These are phyloP conservation scores for Diadophis punctatus DNA, from an alignment of 2,113 vertebrate species.

Conservation along the genomic window DNA sequence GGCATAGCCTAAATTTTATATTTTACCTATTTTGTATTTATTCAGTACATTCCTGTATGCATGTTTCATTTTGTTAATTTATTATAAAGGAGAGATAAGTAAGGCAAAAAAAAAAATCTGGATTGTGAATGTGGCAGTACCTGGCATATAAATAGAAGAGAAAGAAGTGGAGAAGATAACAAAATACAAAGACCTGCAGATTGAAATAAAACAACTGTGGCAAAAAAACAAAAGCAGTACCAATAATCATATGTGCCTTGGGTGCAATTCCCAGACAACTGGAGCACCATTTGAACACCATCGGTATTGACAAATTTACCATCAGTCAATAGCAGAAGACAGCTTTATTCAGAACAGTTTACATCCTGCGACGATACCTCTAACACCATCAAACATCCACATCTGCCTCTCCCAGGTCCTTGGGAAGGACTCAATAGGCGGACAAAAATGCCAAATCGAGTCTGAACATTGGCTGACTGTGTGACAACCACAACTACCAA, in stretches of 20 bases:
- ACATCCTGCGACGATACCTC: background rate
- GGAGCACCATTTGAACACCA: background rate
- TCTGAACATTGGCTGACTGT: too few relatives aligned
- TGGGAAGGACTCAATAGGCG: background rate
- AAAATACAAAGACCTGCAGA: background rate
- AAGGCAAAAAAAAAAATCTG: background rate
- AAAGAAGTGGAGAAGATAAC: background rate
- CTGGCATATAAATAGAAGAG: background rate
- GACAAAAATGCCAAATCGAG: background rate
- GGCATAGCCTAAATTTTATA: background rate
- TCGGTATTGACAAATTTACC: background rate
- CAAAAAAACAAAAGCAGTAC: background rate
- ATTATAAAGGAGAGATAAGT: background rate
- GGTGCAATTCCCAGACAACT: background rate
- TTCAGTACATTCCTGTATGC: background rate
- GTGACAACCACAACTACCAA: too few relatives aligned
- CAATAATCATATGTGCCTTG: background rate
- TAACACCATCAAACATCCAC: background rate
- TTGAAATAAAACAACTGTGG: background rate
- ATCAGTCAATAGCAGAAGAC: background rate
- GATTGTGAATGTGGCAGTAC: background rate
- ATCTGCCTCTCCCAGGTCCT: background rate
- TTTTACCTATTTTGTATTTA: background rate
- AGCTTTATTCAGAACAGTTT: background rate
- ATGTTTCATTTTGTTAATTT: background rate